Evolutionary conservation across 2,888 invertebrate genomes (phyloP), one percentile per base, ranked within the genome.

Genomic region (Caenorhabditis macrosperma): DNA sequence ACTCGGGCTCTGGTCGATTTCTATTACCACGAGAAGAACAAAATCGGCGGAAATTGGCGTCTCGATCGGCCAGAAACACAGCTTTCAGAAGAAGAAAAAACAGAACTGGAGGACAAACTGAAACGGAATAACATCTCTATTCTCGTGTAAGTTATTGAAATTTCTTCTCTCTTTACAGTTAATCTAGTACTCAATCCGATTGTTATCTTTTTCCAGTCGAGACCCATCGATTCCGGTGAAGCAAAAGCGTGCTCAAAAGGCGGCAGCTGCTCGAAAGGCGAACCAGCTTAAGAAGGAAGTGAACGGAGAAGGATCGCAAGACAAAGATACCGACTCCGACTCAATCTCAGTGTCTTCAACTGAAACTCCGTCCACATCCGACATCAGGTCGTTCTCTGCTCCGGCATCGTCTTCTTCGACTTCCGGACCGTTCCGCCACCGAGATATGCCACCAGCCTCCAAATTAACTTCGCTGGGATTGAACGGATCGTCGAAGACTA

Each of bases 21-120:
- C 15, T 72, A 72, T 48, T 72, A 72, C 26, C 12, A n/a, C 6
- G 55, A 72, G 38, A 72, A 72, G 33, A 72, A 72, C 55, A 41
- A 52, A 24, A 54, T 54, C 17, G 33, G 15, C 15, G n/a, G 30
- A 4, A 61, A 71, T 17, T 71, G 52, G 54, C 71, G 63, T 0
- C 33, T 72, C 26, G 55, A 72, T 30, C 15, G n/a, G 5, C 35
- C 30, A 2, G 48, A 59, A 9, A 17, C 22, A 10, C 24, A 15
- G 22, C 26, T 38, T 10, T 15, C 9, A 4, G 22, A 35, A 2
- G 35, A 57, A 6, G 46, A 67, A 30, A n/a, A 50, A 9, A 12
- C n/a, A 2, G 60, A 50, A 15, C 15, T 69, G n/a, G 48, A 69
- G 30, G 59, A 38, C 7, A 38, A 24, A 17, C 24, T 69, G 59